Evolutionary conservation across 2,888 invertebrate species (phyloP).

Genomic region (Catocala fraxini): DNA sequence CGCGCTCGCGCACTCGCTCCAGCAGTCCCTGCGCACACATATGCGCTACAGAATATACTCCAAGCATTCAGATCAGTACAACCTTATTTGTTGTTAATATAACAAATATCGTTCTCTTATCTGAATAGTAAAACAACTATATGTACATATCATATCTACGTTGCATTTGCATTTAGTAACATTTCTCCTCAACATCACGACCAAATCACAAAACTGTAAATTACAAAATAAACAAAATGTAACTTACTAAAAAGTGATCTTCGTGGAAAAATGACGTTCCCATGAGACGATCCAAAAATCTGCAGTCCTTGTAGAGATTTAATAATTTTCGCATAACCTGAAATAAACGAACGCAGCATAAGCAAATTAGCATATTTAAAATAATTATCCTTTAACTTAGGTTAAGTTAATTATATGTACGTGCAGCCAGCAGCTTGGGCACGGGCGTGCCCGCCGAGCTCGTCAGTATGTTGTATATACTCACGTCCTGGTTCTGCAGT

Average conservation of each 20-base stretch:
- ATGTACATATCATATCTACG: too few relatives aligned
- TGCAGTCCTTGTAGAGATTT: constrained; percentile 94
- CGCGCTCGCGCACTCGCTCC: constrained; percentile 92
- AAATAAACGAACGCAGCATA: constrained; percentile 45
- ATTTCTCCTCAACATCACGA: too few relatives aligned
- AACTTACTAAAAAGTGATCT: constrained; percentile 91
- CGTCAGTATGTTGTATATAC: background rate
- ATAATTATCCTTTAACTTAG: too few relatives aligned
- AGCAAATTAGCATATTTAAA: background rate
- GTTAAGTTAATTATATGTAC: too few relatives aligned
- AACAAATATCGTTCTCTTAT: too few relatives aligned
- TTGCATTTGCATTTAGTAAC: too few relatives aligned
- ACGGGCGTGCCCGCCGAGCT: constrained; percentile 48
- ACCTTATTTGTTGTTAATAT: too few relatives aligned
- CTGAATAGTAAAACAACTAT: too few relatives aligned
- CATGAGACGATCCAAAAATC: constrained; percentile 94
- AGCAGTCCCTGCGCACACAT: constrained; percentile 87
- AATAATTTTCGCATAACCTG: constrained; percentile 93
- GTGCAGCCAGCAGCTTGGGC: constrained; percentile 72
- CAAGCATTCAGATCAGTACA: too few relatives aligned
- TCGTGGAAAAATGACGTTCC: constrained; percentile 95
- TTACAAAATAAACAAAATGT: background rate
- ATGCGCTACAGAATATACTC: too few relatives aligned
- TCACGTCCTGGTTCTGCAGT: constrained; percentile 91
- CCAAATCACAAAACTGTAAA: background rate